Evolutionary conservation across 1,140 invertebrate species (phyloP).

Genomic region (Rhagoletis zephyria): DNA sequence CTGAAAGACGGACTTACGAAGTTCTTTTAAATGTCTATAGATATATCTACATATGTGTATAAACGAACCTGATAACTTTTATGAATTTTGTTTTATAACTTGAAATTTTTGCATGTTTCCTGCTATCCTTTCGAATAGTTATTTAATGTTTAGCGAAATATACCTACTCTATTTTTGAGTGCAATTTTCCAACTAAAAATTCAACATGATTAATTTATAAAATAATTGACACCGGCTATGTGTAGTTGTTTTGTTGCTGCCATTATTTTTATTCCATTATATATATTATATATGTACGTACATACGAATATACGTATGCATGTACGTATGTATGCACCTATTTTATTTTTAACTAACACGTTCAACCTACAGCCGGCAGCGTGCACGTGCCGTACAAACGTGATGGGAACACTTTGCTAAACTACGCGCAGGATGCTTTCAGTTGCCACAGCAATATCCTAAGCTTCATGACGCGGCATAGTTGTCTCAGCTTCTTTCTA

Average conservation of each 20-base stretch:
- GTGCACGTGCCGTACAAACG: neutral
- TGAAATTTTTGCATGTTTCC: too few relatives aligned
- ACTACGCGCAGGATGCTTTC: neutral
- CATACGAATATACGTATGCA: too few relatives aligned
- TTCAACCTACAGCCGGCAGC: neutral
- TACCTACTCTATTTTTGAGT: neutral
- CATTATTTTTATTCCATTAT: constrained; percentile 16
- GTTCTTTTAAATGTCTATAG: too few relatives aligned
- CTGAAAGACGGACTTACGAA: too few relatives aligned
- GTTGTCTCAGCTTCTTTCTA: constrained; percentile 7
- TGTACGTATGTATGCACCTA: too few relatives aligned
- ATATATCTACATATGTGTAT: too few relatives aligned
- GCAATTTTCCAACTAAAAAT: constrained; percentile 14
- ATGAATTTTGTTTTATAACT: too few relatives aligned
- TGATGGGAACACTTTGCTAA: neutral
- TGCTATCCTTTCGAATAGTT: neutral
- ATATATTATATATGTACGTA: too few relatives aligned
- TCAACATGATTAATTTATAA: constrained; percentile 4
- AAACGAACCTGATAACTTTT: too few relatives aligned
- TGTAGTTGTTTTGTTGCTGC: neutral
- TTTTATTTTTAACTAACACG: neutral
- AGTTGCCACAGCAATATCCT: neutral
- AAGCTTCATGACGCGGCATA: neutral
- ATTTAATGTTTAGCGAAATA: neutral
- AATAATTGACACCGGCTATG: constrained; percentile 30